These are phyloP conservation scores for Lerema accius DNA, from an alignment of 1,140 invertebrate species.

Conservation along the genomic window DNA sequence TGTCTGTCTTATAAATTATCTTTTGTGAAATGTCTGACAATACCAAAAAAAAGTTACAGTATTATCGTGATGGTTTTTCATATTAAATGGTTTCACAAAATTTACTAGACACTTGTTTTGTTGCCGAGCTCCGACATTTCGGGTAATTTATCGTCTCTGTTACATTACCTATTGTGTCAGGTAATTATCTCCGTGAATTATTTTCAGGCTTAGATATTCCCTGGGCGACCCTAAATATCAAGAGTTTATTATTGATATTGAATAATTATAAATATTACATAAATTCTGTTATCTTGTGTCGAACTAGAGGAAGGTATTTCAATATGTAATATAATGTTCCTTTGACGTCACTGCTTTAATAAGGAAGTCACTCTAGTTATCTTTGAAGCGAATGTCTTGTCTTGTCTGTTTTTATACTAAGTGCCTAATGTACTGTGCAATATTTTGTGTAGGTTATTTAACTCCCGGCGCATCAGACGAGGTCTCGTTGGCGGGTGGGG, in stretches of 20 bases:
- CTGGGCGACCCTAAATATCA: neutral
- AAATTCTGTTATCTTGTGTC: neutral
- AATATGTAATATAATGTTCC: neutral
- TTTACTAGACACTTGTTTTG: neutral
- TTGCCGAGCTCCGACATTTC: neutral
- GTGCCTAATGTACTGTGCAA: no score
- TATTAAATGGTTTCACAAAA: neutral
- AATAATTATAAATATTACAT: conserved; percentile 1
- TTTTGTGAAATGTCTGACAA: neutral
- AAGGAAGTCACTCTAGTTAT: neutral
- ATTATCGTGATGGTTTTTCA: neutral
- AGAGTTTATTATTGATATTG: neutral
- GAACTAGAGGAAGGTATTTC: neutral
- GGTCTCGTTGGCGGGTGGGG: conserved; percentile 57
- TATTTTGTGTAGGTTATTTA: conserved; percentile 85
- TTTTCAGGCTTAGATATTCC: neutral
- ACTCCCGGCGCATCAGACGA: conserved; percentile 80
- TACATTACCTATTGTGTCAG: neutral
- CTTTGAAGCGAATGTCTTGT: no score
- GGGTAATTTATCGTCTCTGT: neutral
- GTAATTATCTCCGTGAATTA: neutral
- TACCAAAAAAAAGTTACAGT: neutral
- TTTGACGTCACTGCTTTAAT: neutral
- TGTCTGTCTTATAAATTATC: neutral
- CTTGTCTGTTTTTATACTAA: no score